Conservation (phyloP, 2,113 vertebrate genomes). For the Ceyx margarethae region DNA sequence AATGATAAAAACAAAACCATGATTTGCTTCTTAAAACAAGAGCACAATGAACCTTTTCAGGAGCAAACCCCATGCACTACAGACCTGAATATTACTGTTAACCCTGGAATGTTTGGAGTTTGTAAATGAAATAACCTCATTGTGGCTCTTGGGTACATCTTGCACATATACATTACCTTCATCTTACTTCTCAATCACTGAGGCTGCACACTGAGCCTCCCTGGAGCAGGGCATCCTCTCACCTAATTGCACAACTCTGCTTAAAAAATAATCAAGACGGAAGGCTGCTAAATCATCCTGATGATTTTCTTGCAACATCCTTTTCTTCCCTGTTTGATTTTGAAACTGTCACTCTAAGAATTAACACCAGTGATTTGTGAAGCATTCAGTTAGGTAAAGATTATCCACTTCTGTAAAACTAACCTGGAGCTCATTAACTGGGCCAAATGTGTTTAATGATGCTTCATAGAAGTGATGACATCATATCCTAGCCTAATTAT, state of each 20-base stretch:
- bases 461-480: neutral
- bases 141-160: neutral
- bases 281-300: slow-evolving; percentile 1
- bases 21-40: neutral
- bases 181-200: neutral
- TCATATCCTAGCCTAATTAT: neutral
- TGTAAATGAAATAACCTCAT: slow-evolving; percentile 1
- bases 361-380: neutral
- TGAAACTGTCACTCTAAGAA: neutral
- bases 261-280: neutral
- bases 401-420: neutral
- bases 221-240: neutral
- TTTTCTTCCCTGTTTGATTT: neutral
- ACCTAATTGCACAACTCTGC: slow-evolving; percentile 38
- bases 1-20: neutral
- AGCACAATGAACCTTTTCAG: neutral
- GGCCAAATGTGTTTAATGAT: neutral
- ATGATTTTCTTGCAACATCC: slow-evolving; percentile 32
- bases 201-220: neutral
- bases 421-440: neutral
- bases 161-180: neutral
- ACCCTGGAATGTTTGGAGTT: neutral
- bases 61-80: neutral
- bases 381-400: neutral
- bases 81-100: neutral